Evolutionary conservation across 2,113 vertebrate species (phyloP), one percentile per base, ranked within the genome.

Genomic region (Eurystomus gularis): DNA sequence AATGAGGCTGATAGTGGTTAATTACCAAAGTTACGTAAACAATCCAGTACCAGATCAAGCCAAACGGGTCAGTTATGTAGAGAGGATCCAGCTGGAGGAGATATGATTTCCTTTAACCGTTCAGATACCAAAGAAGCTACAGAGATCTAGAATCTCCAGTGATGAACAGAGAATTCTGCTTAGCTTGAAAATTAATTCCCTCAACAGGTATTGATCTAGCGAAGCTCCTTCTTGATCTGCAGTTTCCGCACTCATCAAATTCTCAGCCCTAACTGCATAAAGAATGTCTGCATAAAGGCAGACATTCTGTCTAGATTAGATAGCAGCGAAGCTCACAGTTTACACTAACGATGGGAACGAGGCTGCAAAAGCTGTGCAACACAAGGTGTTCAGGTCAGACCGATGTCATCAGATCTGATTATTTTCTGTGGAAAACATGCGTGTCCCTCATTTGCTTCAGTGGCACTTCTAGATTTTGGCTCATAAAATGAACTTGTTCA

Each of bases 1-100:
- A 98, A 98, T 97, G 98, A 98, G 97, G 94, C 96, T 92, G 98
- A 98, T 98, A 98, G 96, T 98, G 96, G 97, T 97, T 98, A 98
- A 98, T 98, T 98, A 98, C 97, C 96, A 92, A 97, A 96, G 93
- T 98, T 97, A 93, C 89, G 31, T 98, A 98, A 98, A 98, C 97
- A 98, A 84, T 96, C 97, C 94, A 96, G 96, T 98, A 95, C 87
- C 96, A 97, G 98, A 98, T 97, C 96, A 97, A 97, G 95, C 96
- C 94, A 88, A 94, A 97, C 70, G 94, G 97, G 97, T 97, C 97
- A 98, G 89, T 98, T 98, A 96, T 95, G 94, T 37, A 97, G 98
- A 98, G 96, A 98, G 96, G 88, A 97, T 84, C 96, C 98, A 98
- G 97, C 98, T 98, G 97, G 97, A 94, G 93, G 39, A 84, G 93